phyloP scores from a whole-genome alignment of 1,140 invertebrate genomes.

The Dufourea novaeangliae region DNA sequence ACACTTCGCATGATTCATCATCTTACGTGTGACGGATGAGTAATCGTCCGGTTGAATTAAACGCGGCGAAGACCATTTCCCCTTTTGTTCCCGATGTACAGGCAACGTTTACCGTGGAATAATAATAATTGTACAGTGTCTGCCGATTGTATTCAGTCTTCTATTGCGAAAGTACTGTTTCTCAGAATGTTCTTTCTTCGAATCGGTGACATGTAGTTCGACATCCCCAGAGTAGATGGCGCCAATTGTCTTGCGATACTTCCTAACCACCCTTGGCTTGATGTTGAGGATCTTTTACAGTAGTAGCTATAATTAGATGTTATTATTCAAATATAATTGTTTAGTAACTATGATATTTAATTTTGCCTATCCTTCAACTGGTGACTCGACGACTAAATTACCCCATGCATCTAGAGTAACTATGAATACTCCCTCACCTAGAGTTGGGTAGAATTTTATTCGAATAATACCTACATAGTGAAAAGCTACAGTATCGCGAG shows the following conservation, averaged over 20 bases:
- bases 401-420: too few species aligned
- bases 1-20: slow-evolving; percentile 60
- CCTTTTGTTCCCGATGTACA: neutral
- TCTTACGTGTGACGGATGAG: slow-evolving; percentile 55
- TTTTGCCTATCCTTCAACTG: too few species aligned
- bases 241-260: slow-evolving; percentile 23
- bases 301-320: neutral
- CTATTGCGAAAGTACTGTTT: neutral
- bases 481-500: neutral
- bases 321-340: neutral
- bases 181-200: neutral
- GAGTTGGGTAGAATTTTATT: too few species aligned
- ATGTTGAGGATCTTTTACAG: neutral
- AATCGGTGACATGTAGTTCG: neutral
- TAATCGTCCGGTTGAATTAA: slow-evolving; percentile 28
- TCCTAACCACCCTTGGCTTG: slow-evolving; percentile 20
- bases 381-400: too few species aligned
- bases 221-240: slow-evolving; percentile 49
- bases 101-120: neutral
- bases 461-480: too few species aligned
- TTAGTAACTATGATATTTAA: too few species aligned
- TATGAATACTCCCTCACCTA: too few species aligned
- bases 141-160: neutral
- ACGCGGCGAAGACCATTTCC: neutral
- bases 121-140: neutral